Conservation (phyloP, 2,888 invertebrate species). For the Oeneis ivallda region DNA sequence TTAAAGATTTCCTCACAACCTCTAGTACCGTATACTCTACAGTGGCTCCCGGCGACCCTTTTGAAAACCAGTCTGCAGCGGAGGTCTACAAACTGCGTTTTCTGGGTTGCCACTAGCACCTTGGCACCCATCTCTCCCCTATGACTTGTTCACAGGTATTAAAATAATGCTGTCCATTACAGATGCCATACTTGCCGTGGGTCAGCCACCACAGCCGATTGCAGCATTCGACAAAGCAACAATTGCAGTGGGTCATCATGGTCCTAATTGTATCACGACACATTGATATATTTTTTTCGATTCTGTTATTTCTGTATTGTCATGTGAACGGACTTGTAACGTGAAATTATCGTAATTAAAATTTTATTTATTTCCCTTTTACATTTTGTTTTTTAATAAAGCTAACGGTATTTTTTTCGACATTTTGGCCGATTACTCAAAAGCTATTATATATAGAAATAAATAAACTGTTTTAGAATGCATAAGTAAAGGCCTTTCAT, state of each 20-base stretch:
- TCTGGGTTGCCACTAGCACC: neutral
- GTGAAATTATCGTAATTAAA: constrained; percentile 25
- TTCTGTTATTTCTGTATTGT: constrained; percentile 36
- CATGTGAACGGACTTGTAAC: constrained; percentile 26
- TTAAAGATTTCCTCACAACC: too few species aligned
- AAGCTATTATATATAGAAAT: too few species aligned
- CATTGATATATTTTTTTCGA: constrained; percentile 26
- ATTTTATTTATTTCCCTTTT: neutral
- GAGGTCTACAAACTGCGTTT: too few species aligned
- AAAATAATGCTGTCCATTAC: constrained; percentile 36
- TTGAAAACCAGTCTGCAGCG: too few species aligned
- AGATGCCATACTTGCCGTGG: constrained; percentile 74
- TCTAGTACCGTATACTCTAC: too few species aligned
- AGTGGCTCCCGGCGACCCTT: too few species aligned
- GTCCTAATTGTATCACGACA: constrained; percentile 31
- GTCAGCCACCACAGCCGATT: constrained; percentile 71
- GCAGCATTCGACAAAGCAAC: constrained; percentile 72
- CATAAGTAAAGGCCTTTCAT: too few species aligned
- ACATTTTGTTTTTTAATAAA: neutral
- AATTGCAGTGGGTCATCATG: constrained; percentile 60
- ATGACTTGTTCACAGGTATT: constrained; percentile 1
- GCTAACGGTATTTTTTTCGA: too few species aligned
- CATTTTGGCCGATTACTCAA: too few species aligned
- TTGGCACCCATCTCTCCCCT: too few species aligned
- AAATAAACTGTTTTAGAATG: too few species aligned